Conservation (phyloP, 2,888 invertebrate genomes). For the Agriopis aurantiaria region DNA sequence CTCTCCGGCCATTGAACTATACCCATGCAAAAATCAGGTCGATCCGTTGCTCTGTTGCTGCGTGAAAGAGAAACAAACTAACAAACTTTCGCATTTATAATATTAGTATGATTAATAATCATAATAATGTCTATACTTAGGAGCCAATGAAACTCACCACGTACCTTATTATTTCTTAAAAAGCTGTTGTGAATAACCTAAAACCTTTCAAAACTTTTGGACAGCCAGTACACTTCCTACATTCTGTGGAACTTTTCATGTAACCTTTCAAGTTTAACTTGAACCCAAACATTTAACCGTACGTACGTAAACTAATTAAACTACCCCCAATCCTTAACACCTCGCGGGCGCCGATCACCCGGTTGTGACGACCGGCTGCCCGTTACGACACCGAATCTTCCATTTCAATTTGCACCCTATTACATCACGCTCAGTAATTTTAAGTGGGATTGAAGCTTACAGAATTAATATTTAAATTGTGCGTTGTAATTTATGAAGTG, state of each 20-base stretch:
- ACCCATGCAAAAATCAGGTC: too few relatives aligned
- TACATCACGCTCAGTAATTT: neutral
- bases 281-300: constrained; percentile 15
- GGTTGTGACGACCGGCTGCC: constrained; percentile 19
- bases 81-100: too few relatives aligned
- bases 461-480: constrained; percentile 45
- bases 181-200: too few relatives aligned
- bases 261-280: constrained; percentile 6
- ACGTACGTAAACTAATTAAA: constrained; percentile 31
- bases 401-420: constrained; percentile 25
- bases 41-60: too few relatives aligned
- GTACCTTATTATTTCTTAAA: too few relatives aligned
- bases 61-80: too few relatives aligned
- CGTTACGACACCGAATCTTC: neutral
- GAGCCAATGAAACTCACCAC: too few relatives aligned
- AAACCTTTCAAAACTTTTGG: neutral
- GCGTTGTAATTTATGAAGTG: constrained; percentile 40
- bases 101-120: too few relatives aligned
- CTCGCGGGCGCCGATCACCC: constrained; percentile 24
- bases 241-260: constrained; percentile 3
- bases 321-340: constrained; percentile 30
- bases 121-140: too few relatives aligned
- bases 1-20: too few relatives aligned
- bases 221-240: neutral
- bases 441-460: constrained; percentile 20